Percentiles rank a stretch among this genome's conserved stretches.
phyloP scores from a whole-genome alignment of 2,113 vertebrate genomes.

The Saguinus midas region DNA sequence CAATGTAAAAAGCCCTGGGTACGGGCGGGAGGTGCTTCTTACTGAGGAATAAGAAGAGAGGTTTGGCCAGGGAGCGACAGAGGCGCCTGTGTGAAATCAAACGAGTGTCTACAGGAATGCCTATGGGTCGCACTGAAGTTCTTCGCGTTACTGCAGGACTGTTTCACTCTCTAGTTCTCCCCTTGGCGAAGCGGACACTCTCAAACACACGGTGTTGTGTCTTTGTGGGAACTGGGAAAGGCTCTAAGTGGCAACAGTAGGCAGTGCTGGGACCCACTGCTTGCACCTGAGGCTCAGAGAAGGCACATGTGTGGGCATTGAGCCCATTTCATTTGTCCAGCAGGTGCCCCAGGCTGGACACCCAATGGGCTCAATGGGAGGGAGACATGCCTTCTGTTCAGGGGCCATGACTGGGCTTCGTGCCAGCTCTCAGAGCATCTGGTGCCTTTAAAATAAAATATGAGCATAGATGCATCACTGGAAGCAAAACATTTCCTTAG shows the following conservation, averaged over 20 bases:
- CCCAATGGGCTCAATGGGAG: background rate
- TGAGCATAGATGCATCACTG: background rate
- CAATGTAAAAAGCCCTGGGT: background rate
- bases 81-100: too few relatives aligned
- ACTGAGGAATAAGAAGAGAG: background rate
- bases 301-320: background rate
- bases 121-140: background rate
- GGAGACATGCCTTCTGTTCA: background rate
- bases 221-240: background rate
- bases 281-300: background rate
- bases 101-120: background rate
- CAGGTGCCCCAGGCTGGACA: background rate
- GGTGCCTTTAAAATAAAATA: background rate
- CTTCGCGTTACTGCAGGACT: background rate
- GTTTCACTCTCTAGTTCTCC: background rate
- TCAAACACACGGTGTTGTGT: background rate
- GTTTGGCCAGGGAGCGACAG: background rate
- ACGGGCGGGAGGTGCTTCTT: background rate
- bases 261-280: background rate
- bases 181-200: background rate
- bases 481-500: background rate
- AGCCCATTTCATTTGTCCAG: background rate
- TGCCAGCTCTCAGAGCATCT: background rate
- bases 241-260: background rate
- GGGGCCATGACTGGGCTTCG: rapidly evolving